These are phyloP conservation scores for Stercorarius parasiticus DNA, from an alignment of 2,113 vertebrate species.

Conservation along the genomic window DNA sequence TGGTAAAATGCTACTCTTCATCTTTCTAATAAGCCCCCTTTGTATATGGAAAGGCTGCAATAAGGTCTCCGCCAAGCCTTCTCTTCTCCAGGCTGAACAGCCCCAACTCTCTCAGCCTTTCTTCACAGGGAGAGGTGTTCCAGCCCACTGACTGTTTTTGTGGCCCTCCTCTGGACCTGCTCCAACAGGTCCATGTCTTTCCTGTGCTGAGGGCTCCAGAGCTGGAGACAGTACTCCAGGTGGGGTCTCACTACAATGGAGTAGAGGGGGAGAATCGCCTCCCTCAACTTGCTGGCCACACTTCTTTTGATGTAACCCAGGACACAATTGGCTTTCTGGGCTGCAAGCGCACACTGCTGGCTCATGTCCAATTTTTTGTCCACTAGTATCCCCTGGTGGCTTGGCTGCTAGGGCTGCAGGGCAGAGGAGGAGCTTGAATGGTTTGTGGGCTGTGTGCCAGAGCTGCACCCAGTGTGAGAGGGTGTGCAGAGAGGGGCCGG, in stretches of 20 bases:
- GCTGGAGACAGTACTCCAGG: accelerated
- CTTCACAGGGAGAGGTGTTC: too few species aligned
- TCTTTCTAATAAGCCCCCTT: not conserved
- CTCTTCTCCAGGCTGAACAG: not conserved
- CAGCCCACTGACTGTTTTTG: accelerated
- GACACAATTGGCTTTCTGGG: not conserved
- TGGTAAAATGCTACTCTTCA: not conserved
- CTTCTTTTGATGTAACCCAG: not conserved
- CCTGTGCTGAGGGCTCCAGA: accelerated
- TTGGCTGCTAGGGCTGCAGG: not conserved
- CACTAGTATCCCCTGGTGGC: not conserved
- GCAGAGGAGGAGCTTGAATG: not conserved
- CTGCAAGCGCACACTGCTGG: accelerated
- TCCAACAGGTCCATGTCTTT: not conserved
- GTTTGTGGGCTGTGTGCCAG: not conserved
- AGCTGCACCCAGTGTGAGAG: not conserved
- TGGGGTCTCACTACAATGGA: not conserved
- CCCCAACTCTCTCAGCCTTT: not conserved
- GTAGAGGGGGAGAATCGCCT: not conserved
- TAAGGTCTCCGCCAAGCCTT: accelerated
- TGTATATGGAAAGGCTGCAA: not conserved
- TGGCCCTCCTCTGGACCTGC: not conserved
- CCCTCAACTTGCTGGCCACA: accelerated
- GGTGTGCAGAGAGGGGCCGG: not conserved
- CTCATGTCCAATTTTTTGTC: not conserved